Conservation (phyloP, 2,888 invertebrate genomes). For the Eupithecia subumbrata region DNA sequence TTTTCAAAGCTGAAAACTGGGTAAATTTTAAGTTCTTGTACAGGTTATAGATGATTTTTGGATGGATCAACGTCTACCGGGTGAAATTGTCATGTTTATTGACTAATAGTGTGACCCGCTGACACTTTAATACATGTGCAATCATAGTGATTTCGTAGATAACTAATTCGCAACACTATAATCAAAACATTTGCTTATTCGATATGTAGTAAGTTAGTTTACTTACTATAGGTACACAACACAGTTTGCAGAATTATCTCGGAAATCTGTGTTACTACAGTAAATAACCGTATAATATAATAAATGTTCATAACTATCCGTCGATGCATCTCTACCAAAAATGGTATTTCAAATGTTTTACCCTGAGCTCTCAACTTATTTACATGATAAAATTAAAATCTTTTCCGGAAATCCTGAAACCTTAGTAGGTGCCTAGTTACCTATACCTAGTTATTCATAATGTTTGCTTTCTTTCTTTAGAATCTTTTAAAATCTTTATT, state of each 20-base stretch:
- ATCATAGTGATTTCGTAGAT: not conserved
- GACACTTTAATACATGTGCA: not conserved
- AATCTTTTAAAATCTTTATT: no score
- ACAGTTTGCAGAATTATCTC: no score
- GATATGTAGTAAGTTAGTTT: not conserved
- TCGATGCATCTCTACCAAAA: not conserved
- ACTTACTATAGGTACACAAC: no score
- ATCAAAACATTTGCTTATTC: not conserved
- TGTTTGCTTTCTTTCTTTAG: not conserved
- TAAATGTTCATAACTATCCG: not conserved
- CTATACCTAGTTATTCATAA: not conserved
- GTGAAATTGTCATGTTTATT: not conserved
- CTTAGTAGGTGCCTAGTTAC: no score
- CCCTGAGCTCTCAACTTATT: not conserved
- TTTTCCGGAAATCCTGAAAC: not conserved
- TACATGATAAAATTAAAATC: not conserved
- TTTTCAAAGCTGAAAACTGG: not conserved
- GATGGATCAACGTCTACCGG: not conserved
- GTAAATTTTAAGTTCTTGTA: not conserved
- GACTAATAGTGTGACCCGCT: not conserved
- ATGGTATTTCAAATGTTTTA: not conserved
- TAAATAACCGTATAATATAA: no score
- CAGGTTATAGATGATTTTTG: not conserved
- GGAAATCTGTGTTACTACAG: no score
- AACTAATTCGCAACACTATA: not conserved